Evolutionary conservation across 2,888 invertebrate species (phyloP).

Genomic region (Harpagoxenus sublaevis): DNA sequence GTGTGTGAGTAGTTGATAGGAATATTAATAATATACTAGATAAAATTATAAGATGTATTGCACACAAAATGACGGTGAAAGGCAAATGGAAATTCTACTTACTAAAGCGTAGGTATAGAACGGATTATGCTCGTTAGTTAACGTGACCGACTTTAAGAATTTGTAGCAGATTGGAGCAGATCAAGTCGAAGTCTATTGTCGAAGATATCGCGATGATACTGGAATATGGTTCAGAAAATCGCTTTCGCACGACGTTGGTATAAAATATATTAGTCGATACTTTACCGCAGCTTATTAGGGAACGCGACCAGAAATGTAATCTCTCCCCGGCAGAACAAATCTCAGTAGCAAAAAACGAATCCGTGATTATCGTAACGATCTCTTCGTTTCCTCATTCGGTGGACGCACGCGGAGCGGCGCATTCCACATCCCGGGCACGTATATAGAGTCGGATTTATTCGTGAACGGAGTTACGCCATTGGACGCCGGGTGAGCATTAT

Average conservation of each 20-base stretch:
- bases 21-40: too few species aligned
- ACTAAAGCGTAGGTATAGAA: not conserved
- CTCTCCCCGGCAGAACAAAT: slow-evolving; percentile 43
- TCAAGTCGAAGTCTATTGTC: not conserved
- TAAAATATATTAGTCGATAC: slow-evolving; percentile 47
- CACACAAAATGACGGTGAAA: slow-evolving; percentile 10
- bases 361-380: slow-evolving; percentile 68
- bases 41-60: not conserved
- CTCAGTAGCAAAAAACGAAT: slow-evolving; percentile 65
- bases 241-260: slow-evolving; percentile 42
- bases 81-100: not conserved
- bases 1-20: not conserved
- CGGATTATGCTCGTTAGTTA: not conserved
- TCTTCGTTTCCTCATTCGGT: slow-evolving; percentile 60
- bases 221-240: not conserved
- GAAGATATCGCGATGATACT: not conserved
- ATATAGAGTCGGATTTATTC: slow-evolving; percentile 79
- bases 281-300: slow-evolving; percentile 33
- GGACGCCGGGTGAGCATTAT: slow-evolving; percentile 78
- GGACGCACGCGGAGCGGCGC: slow-evolving; percentile 59
- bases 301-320: slow-evolving; percentile 61
- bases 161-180: not conserved
- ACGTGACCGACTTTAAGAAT: slow-evolving; percentile 2
- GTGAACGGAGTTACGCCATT: slow-evolving; percentile 77
- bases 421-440: slow-evolving; percentile 78